These are phyloP conservation scores for Ophioninae sp. DNA, from an alignment of 2,888 invertebrate species.

Conservation along the genomic window DNA sequence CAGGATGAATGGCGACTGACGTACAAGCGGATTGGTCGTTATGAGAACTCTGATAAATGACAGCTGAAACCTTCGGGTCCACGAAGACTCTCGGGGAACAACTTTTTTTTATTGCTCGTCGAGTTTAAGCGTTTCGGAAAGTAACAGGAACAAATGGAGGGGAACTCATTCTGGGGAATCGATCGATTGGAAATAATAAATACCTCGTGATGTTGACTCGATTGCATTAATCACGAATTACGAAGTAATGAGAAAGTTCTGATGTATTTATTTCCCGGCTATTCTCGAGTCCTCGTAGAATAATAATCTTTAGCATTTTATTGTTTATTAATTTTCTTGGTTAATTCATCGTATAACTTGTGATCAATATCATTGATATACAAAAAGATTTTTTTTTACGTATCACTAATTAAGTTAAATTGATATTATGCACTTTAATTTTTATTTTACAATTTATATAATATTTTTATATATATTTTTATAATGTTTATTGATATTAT, in stretches of 20 bases:
- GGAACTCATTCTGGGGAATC: neutral
- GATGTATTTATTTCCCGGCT: neutral
- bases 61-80: neutral
- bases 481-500: too few relatives aligned
- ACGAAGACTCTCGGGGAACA: neutral
- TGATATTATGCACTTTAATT: too few relatives aligned
- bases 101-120: neutral
- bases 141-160: neutral
- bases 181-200: constrained; percentile 4
- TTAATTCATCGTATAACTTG: neutral
- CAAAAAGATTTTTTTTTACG: too few relatives aligned
- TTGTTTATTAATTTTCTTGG: neutral
- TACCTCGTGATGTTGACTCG: neutral
- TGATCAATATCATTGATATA: neutral
- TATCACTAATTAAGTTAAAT: too few relatives aligned
- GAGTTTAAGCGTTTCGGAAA: neutral
- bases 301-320: neutral
- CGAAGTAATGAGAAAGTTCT: neutral
- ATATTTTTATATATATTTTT: too few relatives aligned
- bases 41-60: neutral
- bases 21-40: neutral
- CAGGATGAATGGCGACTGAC: neutral
- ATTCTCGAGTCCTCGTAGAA: neutral
- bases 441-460: too few relatives aligned
- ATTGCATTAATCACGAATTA: neutral